A percentile compares a stretch with the other conserved stretches of the same genome.
Conservation (phyloP, 1,140 invertebrate species). For the Solenopsis invicta region DNA sequence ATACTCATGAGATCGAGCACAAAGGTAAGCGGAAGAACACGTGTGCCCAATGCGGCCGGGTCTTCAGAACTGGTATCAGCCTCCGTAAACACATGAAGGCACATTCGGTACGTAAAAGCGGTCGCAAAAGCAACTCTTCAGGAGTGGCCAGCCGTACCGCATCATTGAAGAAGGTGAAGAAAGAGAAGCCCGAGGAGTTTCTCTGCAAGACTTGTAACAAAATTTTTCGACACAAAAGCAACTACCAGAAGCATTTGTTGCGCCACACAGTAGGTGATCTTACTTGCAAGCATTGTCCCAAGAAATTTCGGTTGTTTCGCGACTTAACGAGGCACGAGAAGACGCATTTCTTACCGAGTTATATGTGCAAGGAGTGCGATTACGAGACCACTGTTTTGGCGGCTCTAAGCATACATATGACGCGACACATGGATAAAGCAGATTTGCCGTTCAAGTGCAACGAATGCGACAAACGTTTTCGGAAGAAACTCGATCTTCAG, state of each 20-base stretch:
- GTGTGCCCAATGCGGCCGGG: slow-evolving; percentile 80
- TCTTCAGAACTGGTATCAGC: slow-evolving; percentile 78
- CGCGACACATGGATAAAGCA: slow-evolving; percentile 82
- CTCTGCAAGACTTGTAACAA: slow-evolving; percentile 84
- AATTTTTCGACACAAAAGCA: slow-evolving; percentile 83
- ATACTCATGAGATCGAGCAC: slow-evolving; percentile 79
- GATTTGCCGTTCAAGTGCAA: slow-evolving; percentile 89
- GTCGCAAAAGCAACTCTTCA: slow-evolving; percentile 26
- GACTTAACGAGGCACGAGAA: slow-evolving; percentile 85
- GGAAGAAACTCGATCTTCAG: slow-evolving; percentile 85
- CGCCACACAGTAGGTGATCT: slow-evolving; percentile 83
- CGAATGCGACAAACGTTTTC: slow-evolving; percentile 89
- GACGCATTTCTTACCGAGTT: slow-evolving; percentile 84
- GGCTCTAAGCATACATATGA: slow-evolving; percentile 83
- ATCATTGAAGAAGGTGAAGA: slow-evolving; percentile 70
- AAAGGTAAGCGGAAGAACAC: slow-evolving; percentile 80
- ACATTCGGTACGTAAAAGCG: slow-evolving; percentile 74
- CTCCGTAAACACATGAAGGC: slow-evolving; percentile 83
- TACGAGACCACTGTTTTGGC: slow-evolving; percentile 85
- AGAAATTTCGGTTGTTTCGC: slow-evolving; percentile 83
- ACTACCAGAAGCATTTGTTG: slow-evolving; percentile 83
- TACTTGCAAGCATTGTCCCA: slow-evolving; percentile 84
- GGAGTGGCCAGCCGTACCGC: slow-evolving; percentile 14
- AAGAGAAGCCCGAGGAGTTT: slow-evolving; percentile 79
- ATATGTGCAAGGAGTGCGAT: slow-evolving; percentile 84